These are phyloP conservation scores for Andrena trimmerana DNA, from an alignment of 2,888 invertebrate species.

Conservation along the genomic window DNA sequence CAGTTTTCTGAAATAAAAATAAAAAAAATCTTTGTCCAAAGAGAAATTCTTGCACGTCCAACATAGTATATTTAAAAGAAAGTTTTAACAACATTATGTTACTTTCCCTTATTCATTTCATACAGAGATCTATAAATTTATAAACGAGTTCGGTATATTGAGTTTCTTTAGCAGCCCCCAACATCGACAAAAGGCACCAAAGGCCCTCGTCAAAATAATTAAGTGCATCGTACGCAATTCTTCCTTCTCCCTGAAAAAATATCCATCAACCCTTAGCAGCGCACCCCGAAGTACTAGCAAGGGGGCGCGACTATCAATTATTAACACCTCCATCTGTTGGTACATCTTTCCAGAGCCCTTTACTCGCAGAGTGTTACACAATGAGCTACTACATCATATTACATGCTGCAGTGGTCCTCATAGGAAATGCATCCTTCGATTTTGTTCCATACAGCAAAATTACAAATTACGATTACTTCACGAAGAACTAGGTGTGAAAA, in stretches of 20 bases:
- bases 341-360: slow-evolving; percentile 77
- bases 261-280: slow-evolving; percentile 57
- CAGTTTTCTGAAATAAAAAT: neutral
- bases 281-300: slow-evolving; percentile 73
- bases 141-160: slow-evolving; percentile 18
- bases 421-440: slow-evolving; percentile 64
- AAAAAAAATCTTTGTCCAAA: neutral
- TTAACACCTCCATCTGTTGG: slow-evolving; percentile 85
- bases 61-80: neutral
- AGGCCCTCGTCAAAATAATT: slow-evolving; percentile 58
- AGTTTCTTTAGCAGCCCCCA: slow-evolving; percentile 16
- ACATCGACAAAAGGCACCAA: slow-evolving; percentile 20
- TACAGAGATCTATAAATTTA: slow-evolving; percentile 25
- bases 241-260: slow-evolving; percentile 61
- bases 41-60: too few species aligned
- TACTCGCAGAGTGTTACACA: slow-evolving; percentile 66
- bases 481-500: neutral
- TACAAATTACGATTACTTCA: neutral
- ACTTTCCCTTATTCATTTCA: neutral
- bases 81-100: neutral
- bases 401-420: slow-evolving; percentile 73
- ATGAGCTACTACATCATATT: slow-evolving; percentile 77
- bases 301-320: slow-evolving; percentile 84
- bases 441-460: neutral
- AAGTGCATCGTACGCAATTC: slow-evolving; percentile 51